Evolutionary conservation across 1,140 invertebrate species (phyloP).

Genomic region (Bursaphelenchus mucronatus): DNA sequence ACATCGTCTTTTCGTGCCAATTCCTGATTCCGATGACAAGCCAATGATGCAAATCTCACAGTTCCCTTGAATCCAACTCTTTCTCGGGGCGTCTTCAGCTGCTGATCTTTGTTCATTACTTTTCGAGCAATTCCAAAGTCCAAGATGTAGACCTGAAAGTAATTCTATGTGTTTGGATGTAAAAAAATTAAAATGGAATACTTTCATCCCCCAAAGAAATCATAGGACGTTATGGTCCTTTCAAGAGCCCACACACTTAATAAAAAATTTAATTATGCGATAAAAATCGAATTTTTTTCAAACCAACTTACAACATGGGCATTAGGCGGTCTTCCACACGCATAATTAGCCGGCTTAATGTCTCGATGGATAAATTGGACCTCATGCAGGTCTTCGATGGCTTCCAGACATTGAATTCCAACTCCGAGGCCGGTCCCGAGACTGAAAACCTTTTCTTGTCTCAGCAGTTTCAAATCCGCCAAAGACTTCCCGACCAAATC

Average conservation of each 20-base stretch:
- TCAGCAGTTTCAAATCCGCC: conserved; percentile 34
- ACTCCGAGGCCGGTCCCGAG: conserved; percentile 35
- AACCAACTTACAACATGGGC: conserved; percentile 11
- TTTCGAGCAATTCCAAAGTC: conserved; percentile 28
- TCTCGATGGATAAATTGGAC: conserved; percentile 43
- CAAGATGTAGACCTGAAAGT: neutral
- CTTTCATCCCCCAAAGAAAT: too few species aligned
- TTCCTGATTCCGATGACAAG: conserved; percentile 35
- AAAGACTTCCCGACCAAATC: conserved; percentile 47
- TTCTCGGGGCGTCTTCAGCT: conserved; percentile 21
- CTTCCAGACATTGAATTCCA: conserved; percentile 41
- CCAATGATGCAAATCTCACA: conserved; percentile 18
- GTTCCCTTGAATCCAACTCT: conserved; percentile 27
- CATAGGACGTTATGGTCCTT: too few species aligned
- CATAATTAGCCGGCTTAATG: conserved; percentile 45
- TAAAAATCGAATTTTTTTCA: too few species aligned
- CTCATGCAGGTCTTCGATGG: conserved; percentile 44
- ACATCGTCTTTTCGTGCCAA: conserved; percentile 42
- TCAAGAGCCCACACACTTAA: too few species aligned
- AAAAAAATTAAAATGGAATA: too few species aligned
- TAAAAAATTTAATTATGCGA: too few species aligned
- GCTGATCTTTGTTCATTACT: conserved; percentile 15
- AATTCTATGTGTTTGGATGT: too few species aligned
- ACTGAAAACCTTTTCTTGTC: conserved; percentile 32
- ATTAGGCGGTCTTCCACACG: conserved; percentile 26